A percentile compares a stretch with the other conserved stretches of the same genome.
Conservation (phyloP, 2,888 invertebrate genomes). For the Ceramica pisi region DNA sequence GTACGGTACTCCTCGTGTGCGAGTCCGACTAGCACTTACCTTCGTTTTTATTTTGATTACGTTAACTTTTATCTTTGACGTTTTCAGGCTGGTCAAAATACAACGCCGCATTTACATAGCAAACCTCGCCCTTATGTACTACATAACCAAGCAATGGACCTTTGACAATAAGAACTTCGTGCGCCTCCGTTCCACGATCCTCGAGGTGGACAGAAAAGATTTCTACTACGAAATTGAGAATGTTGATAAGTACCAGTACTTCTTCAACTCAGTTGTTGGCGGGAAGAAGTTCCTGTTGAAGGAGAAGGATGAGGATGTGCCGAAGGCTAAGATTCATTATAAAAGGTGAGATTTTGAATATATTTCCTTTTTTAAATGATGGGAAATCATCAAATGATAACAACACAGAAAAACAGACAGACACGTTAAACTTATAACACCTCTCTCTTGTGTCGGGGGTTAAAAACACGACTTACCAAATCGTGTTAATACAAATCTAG, state of each 20-base stretch:
- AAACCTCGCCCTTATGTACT: slow-evolving; percentile 93
- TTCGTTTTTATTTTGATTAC: too few species aligned
- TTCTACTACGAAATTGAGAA: slow-evolving; percentile 92
- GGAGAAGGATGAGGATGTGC: slow-evolving; percentile 91
- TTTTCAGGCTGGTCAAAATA: slow-evolving; percentile 93
- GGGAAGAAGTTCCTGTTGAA: slow-evolving; percentile 92
- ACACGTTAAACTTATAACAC: too few species aligned
- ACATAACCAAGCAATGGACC: slow-evolving; percentile 94
- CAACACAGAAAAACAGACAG: too few species aligned
- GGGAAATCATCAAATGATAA: too few species aligned
- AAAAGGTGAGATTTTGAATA: slow-evolving; percentile 82
- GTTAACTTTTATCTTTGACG: not conserved
- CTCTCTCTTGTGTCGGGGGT: too few species aligned
- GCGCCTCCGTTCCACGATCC: slow-evolving; percentile 87
- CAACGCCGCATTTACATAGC: slow-evolving; percentile 95
- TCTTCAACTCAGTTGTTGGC: slow-evolving; percentile 90
- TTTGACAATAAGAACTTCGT: slow-evolving; percentile 92
- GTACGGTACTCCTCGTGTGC: too few species aligned
- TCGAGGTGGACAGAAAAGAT: slow-evolving; percentile 85
- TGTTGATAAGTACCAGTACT: slow-evolving; percentile 89
- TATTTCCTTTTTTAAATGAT: too few species aligned
- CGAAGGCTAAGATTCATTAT: slow-evolving; percentile 87
- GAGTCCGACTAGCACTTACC: too few species aligned
- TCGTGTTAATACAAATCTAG: too few species aligned
- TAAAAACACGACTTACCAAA: too few species aligned